Base-by-base conservation (phyloP, 2,797 vertebrate species). In the Sebastes steindachneri region DNA sequence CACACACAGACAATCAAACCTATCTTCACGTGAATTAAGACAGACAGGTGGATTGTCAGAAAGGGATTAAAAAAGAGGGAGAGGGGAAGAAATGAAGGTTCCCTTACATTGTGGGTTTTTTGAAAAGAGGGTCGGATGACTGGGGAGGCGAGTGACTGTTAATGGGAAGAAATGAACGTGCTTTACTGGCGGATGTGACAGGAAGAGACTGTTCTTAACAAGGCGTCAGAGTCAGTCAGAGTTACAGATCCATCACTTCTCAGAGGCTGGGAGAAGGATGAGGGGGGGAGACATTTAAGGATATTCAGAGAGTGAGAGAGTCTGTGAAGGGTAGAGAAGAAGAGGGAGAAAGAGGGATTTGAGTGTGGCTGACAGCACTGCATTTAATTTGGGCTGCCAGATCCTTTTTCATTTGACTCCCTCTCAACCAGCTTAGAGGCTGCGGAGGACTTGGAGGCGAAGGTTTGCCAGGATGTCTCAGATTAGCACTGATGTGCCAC, bases 181-280 rank as follows among this genome's bases (percentile, higher is more conserved):
- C 84, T 92, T 91, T 92, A 93, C 94, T 93, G 94, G 90, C 85
- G 92, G 94, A 95, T 95, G 92, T 95, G 96, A 96, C 95, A 92
- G 93, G 87, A 91, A 94, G 94, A 94, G 93, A 95, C 93, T 94
- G 93, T 92, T 96, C 93, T 95, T 96, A 96, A 95, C 94, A 95
- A 96, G 95, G 92, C 92, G 90, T 95, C 94, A 95, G 92, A 95
- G 93, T 95, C 94, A 93, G 90, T 95, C 94, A 94, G 93, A 95
- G 94, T 94, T 95, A 94, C 92, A 94, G 93, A 96, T 95, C 95
- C 95, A 95, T 96, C 95, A 95, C 90, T 92, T 93, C 92, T 94
- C 89, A 81, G 88, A 88, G 77, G 87, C 83, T 73, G 48, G 29
- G 79, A 68, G 66, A 73, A 86, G 78, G 83, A 60, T 72, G 72